Base-by-base conservation (phyloP, 2,113 vertebrate species). In the Vulpes vulpes region DNA sequence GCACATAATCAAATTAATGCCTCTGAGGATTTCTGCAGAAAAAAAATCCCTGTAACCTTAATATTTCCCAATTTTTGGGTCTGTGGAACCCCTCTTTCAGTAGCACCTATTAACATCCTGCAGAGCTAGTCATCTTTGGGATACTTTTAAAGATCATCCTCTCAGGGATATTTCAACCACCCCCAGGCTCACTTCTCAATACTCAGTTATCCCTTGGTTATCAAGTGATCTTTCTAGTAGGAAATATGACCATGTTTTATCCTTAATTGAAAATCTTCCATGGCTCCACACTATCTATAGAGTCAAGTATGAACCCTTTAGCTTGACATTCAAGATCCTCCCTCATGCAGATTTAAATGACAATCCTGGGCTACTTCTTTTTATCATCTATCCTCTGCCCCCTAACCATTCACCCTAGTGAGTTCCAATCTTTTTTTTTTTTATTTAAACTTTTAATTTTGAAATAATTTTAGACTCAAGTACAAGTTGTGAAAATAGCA, bases 381-480 rank as follows among this genome's bases (percentile, higher is more conserved):
- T 64, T 73, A 55, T 30, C 53, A 53, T 2, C 8, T 81, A 14
- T n/a, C 35, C 22, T 60, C 59, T 73, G 43, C 3, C 12, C 30
- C 49, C 76, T 91, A 65, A 53, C 43, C 27, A 76, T 27, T 74
- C 83, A 84, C 10, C n/a, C 15, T 93, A 69, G 71, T 43, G 43
- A 43, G 59, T 43, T 22, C 23, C 25, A 30, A 51, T 8, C 32
- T 38, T 64, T 79, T 85, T 49, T 8, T 53, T 57, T 25, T 9
- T 73, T 85, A 35, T 69, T 69, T 20, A n/a, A 53, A 23, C 6
- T 57, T 67, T 85, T 92, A 80, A 76, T 71, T 97, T 67, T 80
- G 9, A 94, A 97, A 94, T 91, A 80, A 71, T 76, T 93, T 97
- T 88, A 91, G 55, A 79, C 25, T 93, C 15, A 74, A 11, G 15